These are phyloP conservation scores for Hirtodrosophila cameraria DNA, from an alignment of 2,888 invertebrate species.

Conservation along the genomic window DNA sequence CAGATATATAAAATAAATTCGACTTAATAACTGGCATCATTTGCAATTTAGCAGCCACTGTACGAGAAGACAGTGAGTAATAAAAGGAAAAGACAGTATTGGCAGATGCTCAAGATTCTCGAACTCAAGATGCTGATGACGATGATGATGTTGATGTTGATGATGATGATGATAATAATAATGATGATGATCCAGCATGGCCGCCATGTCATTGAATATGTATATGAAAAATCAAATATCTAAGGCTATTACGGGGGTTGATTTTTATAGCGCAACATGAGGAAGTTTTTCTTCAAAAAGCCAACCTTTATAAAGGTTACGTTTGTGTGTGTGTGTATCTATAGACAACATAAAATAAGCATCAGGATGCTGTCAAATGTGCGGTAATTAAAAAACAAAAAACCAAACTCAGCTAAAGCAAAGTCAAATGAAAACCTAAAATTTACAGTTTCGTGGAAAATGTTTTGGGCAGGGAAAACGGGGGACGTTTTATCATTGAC, in stretches of 20 bases:
- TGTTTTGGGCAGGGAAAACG: not conserved
- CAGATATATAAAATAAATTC: slow-evolving; percentile 1
- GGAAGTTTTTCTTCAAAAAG: slow-evolving; percentile 26
- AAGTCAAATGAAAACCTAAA: slow-evolving; percentile 43
- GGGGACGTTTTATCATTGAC: slow-evolving; percentile 12
- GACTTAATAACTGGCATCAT: slow-evolving; percentile 8
- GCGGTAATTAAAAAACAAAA: slow-evolving; percentile 70
- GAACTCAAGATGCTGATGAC: slow-evolving; percentile 10
- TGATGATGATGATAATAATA: slow-evolving; percentile 5
- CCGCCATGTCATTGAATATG: slow-evolving; percentile 35
- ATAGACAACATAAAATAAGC: slow-evolving; percentile 57
- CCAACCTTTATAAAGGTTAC: slow-evolving; percentile 52
- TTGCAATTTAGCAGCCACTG: no score
- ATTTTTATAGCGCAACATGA: slow-evolving; percentile 48
- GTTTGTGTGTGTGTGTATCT: slow-evolving; percentile 32
- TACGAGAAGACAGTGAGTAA: not conserved
- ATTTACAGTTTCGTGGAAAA: slow-evolving; percentile 53
- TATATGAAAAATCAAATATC: slow-evolving; percentile 66
- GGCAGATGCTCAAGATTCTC: slow-evolving; percentile 59
- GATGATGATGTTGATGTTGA: not conserved
- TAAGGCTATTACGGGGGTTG: slow-evolving; percentile 70
- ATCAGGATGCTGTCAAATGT: slow-evolving; percentile 78
- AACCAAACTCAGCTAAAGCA: slow-evolving; percentile 7
- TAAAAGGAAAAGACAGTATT: slow-evolving; percentile 9
- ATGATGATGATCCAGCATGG: slow-evolving; percentile 48